Evolutionary conservation across 2,797 vertebrate species (phyloP).

Genomic region (Cygnus olor): DNA sequence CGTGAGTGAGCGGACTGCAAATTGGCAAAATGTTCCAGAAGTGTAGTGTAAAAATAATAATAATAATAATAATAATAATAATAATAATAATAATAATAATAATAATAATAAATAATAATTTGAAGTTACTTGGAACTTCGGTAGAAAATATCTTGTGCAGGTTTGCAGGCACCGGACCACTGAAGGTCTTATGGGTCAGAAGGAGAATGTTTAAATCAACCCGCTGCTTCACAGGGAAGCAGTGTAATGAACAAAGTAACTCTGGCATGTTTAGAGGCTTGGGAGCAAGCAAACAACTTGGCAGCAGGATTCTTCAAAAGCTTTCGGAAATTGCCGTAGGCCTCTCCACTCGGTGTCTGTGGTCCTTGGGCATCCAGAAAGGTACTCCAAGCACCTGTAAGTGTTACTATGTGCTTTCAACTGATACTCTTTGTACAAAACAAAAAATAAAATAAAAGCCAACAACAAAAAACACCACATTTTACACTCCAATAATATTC

Average conservation of each 20-base stretch:
- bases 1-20: background rate
- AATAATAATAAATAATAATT: too few relatives aligned
- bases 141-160: background rate
- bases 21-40: background rate
- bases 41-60: background rate
- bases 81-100: too few relatives aligned
- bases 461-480: background rate
- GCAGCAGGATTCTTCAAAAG: background rate
- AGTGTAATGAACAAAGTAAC: background rate
- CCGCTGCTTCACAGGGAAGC: background rate
- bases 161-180: background rate
- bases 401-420: background rate
- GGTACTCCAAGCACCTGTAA: background rate
- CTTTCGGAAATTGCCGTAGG: background rate
- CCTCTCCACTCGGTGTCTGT: background rate
- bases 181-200: conserved; percentile 12
- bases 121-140: too few relatives aligned
- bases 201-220: conserved; percentile 44
- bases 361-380: background rate
- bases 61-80: too few relatives aligned
- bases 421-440: background rate
- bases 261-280: background rate
- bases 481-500: background rate
- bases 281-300: background rate
- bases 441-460: background rate